Conservation (phyloP, 2,113 vertebrate genomes). For the Microtus ochrogaster region DNA sequence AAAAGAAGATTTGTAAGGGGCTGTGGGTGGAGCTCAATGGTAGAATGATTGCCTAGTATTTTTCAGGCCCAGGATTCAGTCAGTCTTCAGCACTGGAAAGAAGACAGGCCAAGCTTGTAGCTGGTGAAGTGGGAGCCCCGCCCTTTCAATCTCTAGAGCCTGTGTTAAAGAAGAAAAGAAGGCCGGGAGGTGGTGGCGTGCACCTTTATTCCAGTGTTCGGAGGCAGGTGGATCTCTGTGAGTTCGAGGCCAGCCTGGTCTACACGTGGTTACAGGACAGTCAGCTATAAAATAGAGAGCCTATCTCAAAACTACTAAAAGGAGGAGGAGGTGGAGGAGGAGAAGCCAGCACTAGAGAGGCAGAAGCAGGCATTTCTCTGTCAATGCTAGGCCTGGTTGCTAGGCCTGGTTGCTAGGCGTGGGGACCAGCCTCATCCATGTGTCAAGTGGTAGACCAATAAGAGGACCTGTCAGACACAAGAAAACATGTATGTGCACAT, state of each 20-base stretch:
- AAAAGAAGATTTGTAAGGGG: not conserved
- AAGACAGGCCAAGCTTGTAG: not conserved
- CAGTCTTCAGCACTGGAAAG: not conserved
- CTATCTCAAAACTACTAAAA: not conserved
- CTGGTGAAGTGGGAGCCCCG: not conserved
- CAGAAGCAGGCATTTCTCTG: not conserved
- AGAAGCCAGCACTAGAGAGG: not conserved
- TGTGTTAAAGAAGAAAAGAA: not conserved
- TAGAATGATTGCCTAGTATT: not conserved
- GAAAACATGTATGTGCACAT: not conserved
- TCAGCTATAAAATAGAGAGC: not conserved
- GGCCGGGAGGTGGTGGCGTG: fast-evolving
- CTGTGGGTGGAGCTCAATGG: not conserved
- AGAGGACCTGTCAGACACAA: not conserved
- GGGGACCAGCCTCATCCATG: not conserved
- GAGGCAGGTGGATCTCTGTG: not conserved
- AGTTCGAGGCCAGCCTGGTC: not conserved
- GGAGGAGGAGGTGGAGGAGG: too few species aligned
- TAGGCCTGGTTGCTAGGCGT: too few species aligned
- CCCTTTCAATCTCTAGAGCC: not conserved
- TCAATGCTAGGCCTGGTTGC: not conserved
- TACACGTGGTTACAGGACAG: not conserved
- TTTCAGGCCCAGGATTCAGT: not conserved
- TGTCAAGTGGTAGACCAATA: not conserved
- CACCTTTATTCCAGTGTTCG: not conserved